phyloP scores from a whole-genome alignment of 37 sponge, comb jelly and placozoan genomes.

The Ephydatia muelleri region DNA sequence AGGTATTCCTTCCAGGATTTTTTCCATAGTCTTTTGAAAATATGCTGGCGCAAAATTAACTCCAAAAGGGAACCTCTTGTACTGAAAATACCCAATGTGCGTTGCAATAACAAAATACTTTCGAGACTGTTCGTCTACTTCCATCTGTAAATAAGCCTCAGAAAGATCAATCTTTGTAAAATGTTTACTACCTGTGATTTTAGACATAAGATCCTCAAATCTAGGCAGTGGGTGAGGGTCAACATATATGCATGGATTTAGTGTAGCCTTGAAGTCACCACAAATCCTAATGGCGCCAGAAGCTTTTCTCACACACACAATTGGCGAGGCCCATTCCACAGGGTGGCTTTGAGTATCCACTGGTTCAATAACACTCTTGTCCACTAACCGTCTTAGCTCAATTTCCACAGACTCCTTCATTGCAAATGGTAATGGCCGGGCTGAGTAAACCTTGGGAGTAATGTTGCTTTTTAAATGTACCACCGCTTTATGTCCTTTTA shows the following conservation, averaged over 20 bases:
- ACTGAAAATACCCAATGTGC: constrained; percentile 31
- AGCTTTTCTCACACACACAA: no score
- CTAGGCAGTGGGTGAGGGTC: constrained; percentile 20
- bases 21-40: constrained; percentile 47
- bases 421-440: no score
- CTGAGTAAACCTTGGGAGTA: no score
- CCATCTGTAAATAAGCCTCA: constrained; percentile 18
- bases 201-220: constrained; percentile 26
- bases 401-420: no score
- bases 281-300: no score
- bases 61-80: constrained; percentile 43
- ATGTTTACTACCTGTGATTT: constrained; percentile 8
- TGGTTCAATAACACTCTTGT: no score
- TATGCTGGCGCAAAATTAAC: constrained; percentile 32
- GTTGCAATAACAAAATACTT: constrained; percentile 3
- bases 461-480: no score
- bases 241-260: constrained; percentile 9
- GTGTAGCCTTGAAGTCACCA: constrained; percentile 24
- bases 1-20: constrained; percentile 12
- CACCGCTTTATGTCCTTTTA: no score
- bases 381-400: no score
- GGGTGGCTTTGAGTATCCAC: no score
- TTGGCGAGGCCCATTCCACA: no score
- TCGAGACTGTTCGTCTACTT: constrained; percentile 3
- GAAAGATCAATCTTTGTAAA: constrained; percentile 24